These are phyloP conservation scores for Pleuronectes platessa DNA, from an alignment of 2,113 vertebrate genomes.

Conservation along the genomic window DNA sequence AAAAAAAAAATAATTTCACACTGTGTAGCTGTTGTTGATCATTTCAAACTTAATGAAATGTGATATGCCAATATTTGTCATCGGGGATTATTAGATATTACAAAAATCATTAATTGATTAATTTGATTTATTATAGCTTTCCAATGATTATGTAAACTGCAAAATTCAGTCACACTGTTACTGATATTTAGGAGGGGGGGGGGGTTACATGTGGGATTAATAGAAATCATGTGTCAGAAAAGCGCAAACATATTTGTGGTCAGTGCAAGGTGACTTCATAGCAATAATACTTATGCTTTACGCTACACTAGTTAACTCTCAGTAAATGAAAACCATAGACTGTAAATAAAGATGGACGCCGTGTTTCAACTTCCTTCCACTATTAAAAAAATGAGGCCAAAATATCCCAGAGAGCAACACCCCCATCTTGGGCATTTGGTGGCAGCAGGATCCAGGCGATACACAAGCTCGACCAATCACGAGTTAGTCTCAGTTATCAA, in stretches of 20 bases:
- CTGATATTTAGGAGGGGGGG: neutral
- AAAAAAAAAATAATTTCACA: slow-evolving; percentile 14
- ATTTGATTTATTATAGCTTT: neutral
- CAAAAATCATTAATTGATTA: neutral
- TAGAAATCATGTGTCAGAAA: neutral
- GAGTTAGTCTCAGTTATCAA: too few relatives aligned
- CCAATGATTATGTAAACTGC: neutral
- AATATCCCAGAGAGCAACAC: too few relatives aligned
- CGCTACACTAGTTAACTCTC: neutral
- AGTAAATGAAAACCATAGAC: neutral
- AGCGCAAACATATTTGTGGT: slow-evolving; percentile 5
- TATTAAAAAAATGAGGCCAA: too few relatives aligned
- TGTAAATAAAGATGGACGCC: neutral
- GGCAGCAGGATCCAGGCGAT: too few relatives aligned
- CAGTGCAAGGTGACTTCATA: neutral
- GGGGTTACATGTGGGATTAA: neutral
- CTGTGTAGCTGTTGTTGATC: slow-evolving; percentile 29
- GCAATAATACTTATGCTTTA: slow-evolving; percentile 36
- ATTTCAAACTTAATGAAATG: slow-evolving; percentile 38
- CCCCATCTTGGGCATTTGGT: too few relatives aligned
- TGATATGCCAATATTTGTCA: neutral
- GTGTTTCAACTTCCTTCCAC: neutral
- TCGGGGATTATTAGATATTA: slow-evolving; percentile 1
- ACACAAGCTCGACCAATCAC: too few relatives aligned
- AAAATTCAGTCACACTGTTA: neutral